These are phyloP conservation scores for Plectrocnemia conspersa DNA, from an alignment of 1,140 invertebrate species.

Conservation along the genomic window DNA sequence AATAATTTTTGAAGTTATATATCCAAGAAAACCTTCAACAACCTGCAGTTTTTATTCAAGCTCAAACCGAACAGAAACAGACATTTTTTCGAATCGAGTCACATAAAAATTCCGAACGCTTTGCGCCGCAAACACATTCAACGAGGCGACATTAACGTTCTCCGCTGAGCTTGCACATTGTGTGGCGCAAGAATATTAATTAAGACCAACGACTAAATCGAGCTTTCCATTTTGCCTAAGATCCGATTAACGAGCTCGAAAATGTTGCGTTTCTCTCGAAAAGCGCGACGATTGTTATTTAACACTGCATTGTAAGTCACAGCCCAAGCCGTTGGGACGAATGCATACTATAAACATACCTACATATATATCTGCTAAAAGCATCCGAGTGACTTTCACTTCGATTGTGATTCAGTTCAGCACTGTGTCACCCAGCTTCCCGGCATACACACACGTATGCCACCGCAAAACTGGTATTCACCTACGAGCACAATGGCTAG, in stretches of 20 bases:
- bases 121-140: too few species aligned
- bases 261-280: constrained; percentile 18
- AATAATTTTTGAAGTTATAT: too few species aligned
- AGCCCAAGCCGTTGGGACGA: constrained; percentile 10
- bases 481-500: not conserved
- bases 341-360: too few species aligned
- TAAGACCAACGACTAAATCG: not conserved
- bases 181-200: constrained; percentile 7
- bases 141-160: too few species aligned
- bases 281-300: constrained; percentile 24
- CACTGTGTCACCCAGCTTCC: constrained; percentile 17
- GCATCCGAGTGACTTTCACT: constrained; percentile 28
- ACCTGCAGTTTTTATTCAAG: too few species aligned
- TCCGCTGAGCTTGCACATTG: too few species aligned
- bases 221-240: constrained; percentile 13
- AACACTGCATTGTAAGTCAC: constrained; percentile 23
- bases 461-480: not conserved
- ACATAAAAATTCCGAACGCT: too few species aligned
- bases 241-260: constrained; percentile 25
- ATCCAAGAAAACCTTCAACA: too few species aligned
- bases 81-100: too few species aligned
- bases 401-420: constrained; percentile 29
- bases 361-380: too few species aligned
- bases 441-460: constrained; percentile 5
- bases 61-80: too few species aligned